Conservation (phyloP, 2,888 invertebrate species). For the Melieria crassipennis region DNA sequence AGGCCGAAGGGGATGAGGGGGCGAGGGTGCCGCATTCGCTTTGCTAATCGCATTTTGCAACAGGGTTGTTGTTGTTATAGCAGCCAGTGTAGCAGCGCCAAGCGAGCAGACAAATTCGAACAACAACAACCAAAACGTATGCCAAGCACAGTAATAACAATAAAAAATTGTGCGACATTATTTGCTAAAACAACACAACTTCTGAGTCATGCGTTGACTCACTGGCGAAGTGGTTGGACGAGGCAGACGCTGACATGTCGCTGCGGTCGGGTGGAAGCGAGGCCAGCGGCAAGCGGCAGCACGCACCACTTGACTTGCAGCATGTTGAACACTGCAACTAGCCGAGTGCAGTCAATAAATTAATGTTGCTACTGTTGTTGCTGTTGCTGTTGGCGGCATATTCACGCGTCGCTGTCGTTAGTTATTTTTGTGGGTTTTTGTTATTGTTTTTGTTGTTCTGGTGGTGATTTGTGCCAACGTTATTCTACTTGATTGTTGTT, state of each 20-base stretch:
- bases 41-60: constrained; percentile 3
- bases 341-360: constrained; percentile 31
- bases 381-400: neutral
- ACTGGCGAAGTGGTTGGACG: too few species aligned
- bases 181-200: neutral
- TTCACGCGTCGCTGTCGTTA: neutral
- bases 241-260: too few species aligned
- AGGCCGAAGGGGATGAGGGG: neutral
- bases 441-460: neutral
- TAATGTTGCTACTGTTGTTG: constrained; percentile 22
- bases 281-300: neutral
- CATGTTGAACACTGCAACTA: neutral
- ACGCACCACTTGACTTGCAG: neutral
- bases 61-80: neutral
- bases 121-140: neutral
- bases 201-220: too few species aligned
- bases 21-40: neutral
- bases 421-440: neutral
- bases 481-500: constrained; percentile 2
- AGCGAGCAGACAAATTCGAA: too few species aligned
- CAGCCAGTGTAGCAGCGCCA: neutral
- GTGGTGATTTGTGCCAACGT: neutral
- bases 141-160: neutral
- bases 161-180: neutral
- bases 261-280: neutral